Conservation (phyloP, 2,888 invertebrate genomes). For the Apantesis nais region DNA sequence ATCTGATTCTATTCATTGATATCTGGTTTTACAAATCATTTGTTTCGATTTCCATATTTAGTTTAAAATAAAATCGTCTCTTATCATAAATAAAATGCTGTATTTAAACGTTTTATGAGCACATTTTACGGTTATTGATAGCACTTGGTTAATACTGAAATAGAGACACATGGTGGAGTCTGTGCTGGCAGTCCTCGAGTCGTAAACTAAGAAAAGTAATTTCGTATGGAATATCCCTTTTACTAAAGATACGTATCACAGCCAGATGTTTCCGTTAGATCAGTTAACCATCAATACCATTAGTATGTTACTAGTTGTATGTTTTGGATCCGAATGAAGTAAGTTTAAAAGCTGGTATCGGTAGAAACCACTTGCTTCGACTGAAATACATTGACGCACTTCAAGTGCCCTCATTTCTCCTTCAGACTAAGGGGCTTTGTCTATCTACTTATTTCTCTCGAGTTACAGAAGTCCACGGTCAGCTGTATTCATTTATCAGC, state of each 20-base stretch:
- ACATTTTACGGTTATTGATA: conserved; percentile 40
- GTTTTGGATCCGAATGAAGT: background rate
- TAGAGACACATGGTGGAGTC: conserved; percentile 35
- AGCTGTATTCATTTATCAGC: too few species aligned
- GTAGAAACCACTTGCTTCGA: too few species aligned
- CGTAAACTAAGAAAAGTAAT: conserved; percentile 38
- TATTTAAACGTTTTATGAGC: conserved; percentile 28
- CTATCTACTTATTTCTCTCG: too few species aligned
- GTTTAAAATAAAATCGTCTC: background rate
- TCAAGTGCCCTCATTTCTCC: background rate
- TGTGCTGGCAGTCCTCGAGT: conserved; percentile 25
- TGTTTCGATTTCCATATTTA: background rate
- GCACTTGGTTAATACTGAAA: conserved; percentile 32
- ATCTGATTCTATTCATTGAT: too few species aligned
- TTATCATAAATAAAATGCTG: background rate
- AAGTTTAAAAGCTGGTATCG: background rate
- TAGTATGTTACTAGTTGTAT: conserved; percentile 28
- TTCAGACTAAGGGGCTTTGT: background rate
- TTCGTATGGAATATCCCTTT: conserved; percentile 19
- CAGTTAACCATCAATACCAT: conserved; percentile 44
- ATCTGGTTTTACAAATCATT: too few species aligned
- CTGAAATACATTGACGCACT: background rate
- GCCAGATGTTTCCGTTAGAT: conserved; percentile 52
- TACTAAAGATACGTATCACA: conserved; percentile 31
- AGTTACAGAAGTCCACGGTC: too few species aligned